A percentile compares a stretch with the other conserved stretches of the same genome.
phyloP scores from a whole-genome alignment of 1,140 invertebrate genomes.

The Lordiphosa collinella region DNA sequence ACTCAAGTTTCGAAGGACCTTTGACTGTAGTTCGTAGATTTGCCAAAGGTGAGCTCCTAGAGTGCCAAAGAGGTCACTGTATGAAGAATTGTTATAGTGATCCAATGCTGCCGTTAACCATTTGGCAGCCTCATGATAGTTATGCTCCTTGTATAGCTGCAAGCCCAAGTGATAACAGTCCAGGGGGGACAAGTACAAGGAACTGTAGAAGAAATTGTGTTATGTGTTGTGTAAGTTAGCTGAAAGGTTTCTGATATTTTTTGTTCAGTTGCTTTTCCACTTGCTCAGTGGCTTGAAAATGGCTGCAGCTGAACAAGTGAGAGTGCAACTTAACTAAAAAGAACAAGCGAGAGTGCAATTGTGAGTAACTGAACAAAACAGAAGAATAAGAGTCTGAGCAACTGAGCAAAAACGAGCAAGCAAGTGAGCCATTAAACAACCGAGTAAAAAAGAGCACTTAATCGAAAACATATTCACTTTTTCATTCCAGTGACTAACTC shows the following conservation, averaged over 20 bases:
- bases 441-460: accelerated
- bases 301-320: too few relatives aligned
- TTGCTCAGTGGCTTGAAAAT: too few relatives aligned
- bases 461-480: background rate
- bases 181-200: conserved; percentile 18
- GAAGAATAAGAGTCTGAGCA: too few relatives aligned
- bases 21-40: conserved; percentile 26
- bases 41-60: conserved; percentile 29
- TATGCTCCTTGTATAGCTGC: conserved; percentile 14
- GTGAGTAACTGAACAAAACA: too few relatives aligned
- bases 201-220: background rate
- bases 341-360: too few relatives aligned
- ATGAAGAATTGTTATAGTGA: conserved; percentile 15
- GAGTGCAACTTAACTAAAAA: too few relatives aligned
- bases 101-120: conserved; percentile 32
- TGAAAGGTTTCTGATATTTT: too few relatives aligned
- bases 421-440: too few relatives aligned
- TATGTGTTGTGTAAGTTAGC: too few relatives aligned
- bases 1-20: conserved; percentile 27
- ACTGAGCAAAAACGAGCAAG: too few relatives aligned
- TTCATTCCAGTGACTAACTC: too few relatives aligned
- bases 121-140: conserved; percentile 23
- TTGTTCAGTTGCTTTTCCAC: too few relatives aligned
- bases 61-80: conserved; percentile 5
- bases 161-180: conserved; percentile 46